Conservation (phyloP, 23 tunicate genomes). For the Ciona savignyi region DNA sequence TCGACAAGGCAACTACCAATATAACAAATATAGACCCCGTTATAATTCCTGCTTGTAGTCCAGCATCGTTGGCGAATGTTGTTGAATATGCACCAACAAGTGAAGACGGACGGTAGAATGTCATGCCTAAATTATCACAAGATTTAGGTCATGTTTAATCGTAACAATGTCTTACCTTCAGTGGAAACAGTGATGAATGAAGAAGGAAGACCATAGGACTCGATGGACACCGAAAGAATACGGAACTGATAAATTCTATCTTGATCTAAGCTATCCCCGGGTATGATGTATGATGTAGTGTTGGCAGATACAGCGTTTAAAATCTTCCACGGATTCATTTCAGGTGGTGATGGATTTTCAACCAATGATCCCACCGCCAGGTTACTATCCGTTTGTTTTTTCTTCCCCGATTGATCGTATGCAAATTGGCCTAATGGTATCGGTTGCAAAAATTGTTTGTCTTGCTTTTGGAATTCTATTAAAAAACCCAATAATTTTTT, state of each 20-base stretch:
- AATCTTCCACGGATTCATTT: slow-evolving; percentile 23
- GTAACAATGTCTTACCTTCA: slow-evolving; percentile 18
- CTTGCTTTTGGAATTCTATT: slow-evolving; percentile 27
- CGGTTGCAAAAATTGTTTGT: background rate
- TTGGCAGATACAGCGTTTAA: slow-evolving; percentile 46
- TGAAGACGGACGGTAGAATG: background rate
- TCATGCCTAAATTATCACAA: background rate
- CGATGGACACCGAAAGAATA: slow-evolving; percentile 40
- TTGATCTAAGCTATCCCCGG: slow-evolving; percentile 19
- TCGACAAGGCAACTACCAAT: background rate
- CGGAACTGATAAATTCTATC: slow-evolving; percentile 57
- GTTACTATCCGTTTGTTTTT: background rate
- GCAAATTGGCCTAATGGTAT: background rate
- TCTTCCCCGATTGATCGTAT: background rate
- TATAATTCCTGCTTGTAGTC: background rate
- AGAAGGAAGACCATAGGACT: slow-evolving; percentile 55
- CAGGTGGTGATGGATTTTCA: background rate
- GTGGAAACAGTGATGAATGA: slow-evolving; percentile 35
- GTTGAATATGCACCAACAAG: background rate
- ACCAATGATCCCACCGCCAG: background rate
- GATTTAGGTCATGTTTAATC: background rate
- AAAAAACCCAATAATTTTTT: slow-evolving; percentile 50
- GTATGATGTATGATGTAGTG: slow-evolving; percentile 16
- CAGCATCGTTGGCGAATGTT: background rate
- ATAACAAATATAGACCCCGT: background rate